Evolutionary conservation across 2,113 vertebrate species (phyloP).

Genomic region (Callaeas wilsoni): DNA sequence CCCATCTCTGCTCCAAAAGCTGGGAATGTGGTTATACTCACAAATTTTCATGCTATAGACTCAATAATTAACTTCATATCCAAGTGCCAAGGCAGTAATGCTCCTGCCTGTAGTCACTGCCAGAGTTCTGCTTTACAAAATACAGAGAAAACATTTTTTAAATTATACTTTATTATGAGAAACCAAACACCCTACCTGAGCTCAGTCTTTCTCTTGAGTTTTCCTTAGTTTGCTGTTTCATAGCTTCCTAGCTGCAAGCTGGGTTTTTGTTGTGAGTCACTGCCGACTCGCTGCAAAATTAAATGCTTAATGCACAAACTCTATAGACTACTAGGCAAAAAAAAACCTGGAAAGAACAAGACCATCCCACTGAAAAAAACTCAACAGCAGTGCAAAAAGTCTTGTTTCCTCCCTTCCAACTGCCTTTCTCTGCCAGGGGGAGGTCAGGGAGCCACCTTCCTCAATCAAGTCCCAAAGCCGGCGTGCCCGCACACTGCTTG

Average conservation of each 20-base stretch:
- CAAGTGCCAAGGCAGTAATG: neutral
- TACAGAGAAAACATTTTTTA: neutral
- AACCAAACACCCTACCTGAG: neutral
- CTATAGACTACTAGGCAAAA: neutral
- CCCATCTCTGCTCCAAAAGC: neutral
- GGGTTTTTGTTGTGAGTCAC: neutral
- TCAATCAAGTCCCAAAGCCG: neutral
- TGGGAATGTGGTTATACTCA: neutral
- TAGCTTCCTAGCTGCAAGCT: neutral
- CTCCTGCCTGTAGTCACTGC: neutral
- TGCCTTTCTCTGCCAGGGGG: fast-evolving
- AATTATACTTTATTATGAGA: neutral
- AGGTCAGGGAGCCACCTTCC: neutral
- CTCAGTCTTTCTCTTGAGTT: neutral
- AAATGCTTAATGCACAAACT: neutral
- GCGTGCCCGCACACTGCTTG: neutral
- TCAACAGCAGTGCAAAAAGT: neutral
- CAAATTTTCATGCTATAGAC: neutral
- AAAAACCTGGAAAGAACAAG: neutral
- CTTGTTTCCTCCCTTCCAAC: neutral
- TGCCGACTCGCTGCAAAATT: neutral
- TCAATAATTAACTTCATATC: neutral
- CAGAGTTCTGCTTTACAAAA: neutral
- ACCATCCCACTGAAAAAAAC: neutral
- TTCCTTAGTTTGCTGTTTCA: neutral